Evolutionary conservation across 2,888 invertebrate genomes (phyloP), one percentile per base, ranked within the genome.

Genomic region (Poecilobothrus nobilitatus): DNA sequence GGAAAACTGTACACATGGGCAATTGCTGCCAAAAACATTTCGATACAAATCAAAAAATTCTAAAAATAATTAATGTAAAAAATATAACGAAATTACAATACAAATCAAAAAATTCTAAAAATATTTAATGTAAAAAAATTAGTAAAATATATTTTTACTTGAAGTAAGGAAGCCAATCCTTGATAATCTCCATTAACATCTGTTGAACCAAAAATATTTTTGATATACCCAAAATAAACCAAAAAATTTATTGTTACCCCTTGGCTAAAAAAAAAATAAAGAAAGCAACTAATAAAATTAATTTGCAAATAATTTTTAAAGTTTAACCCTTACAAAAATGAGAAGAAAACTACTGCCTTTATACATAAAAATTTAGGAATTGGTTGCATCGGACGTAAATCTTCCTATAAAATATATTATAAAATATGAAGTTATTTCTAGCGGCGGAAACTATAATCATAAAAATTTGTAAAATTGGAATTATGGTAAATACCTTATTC

Each of bases 1-100:
- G 95, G 93, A 81, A 97, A 97, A 76, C 95, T 94, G 82, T 92
- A 97, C 80, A 95, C 94, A 81, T 97, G 97, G 0, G 95, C 97
- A 33, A 97, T 88, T 1, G 97, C 95, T 33, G 97, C 97, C 75
- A 97, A 80, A 79, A 97, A 96, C 97, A 97, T 97, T 85, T 97
- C 97, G 77, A 97, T 94, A 80, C 97, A 97, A 74, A 97, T 95
- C 69, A 95, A 83, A 82, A 97, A 96, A 83, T 97, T 94, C 91
- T 96, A 85, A 21, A 85, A 84, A 70, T 69, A n/a, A n/a, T n/a
- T n/a, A n/a, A n/a, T n/a, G n/a, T n/a, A n/a, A 73, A 71, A 74
- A 70, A 73, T 71, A 70, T n/a, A 70, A 41, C 44, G 2, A 68
- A n/a, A 97, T 97, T 85, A 97, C 97, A 77, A 97, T 94, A 80